These are phyloP conservation scores for Prosopocoilus inquinatus DNA, from an alignment of 2,888 invertebrate species.

Conservation along the genomic window DNA sequence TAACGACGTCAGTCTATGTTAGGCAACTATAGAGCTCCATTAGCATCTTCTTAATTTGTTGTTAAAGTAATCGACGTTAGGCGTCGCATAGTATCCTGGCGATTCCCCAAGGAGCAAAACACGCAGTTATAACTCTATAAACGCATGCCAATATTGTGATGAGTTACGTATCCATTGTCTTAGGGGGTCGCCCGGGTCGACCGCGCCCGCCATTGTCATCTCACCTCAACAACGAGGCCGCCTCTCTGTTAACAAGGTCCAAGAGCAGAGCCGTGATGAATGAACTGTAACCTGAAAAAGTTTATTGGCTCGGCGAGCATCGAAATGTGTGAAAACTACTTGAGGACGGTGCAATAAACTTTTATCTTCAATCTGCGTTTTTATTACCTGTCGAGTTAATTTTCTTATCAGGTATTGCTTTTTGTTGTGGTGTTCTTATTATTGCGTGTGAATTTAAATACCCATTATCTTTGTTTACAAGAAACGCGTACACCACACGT, in stretches of 20 bases:
- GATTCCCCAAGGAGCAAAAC: not conserved
- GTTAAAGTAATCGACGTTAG: no score
- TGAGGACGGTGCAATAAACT: slow-evolving; percentile 1
- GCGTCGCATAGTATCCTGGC: no score
- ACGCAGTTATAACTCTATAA: slow-evolving; percentile 8
- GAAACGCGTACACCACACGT: no score
- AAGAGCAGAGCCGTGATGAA: slow-evolving; percentile 5
- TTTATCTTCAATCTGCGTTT: slow-evolving; percentile 1
- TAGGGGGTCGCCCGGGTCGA: slow-evolving; percentile 2
- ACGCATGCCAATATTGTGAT: slow-evolving; percentile 8
- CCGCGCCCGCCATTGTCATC: slow-evolving; percentile 13
- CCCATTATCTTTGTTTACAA: no score
- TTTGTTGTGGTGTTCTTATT: not conserved
- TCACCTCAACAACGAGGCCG: not conserved
- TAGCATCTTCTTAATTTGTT: no score
- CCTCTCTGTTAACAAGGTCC: slow-evolving; percentile 3
- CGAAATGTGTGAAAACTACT: not conserved
- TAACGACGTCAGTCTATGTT: no score
- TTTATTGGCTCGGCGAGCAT: not conserved
- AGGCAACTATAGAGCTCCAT: no score
- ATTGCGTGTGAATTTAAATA: not conserved
- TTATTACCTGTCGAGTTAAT: not conserved
- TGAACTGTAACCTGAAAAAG: slow-evolving; percentile 10
- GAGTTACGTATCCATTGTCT: slow-evolving; percentile 10
- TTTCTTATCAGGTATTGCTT: not conserved